Evolutionary conservation across 2,888 invertebrate species (phyloP).

Genomic region (Periphyllus acericola): DNA sequence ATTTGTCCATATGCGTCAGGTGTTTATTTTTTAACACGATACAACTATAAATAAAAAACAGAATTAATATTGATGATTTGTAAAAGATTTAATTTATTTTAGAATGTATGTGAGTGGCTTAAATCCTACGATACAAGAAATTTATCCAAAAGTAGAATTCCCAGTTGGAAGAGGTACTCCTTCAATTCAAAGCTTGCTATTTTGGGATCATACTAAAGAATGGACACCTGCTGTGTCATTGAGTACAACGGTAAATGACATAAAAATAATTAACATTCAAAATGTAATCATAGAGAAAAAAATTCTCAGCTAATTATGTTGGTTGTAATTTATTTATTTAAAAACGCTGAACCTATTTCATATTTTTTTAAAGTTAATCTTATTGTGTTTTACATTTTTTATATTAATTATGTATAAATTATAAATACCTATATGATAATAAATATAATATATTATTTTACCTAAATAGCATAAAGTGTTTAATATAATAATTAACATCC

Average conservation of each 20-base stretch:
- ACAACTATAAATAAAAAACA: neutral
- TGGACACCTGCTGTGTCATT: neutral
- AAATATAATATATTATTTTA: too few species aligned
- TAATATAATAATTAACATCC: too few species aligned
- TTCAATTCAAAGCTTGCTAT: neutral
- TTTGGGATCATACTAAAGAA: constrained; percentile 14
- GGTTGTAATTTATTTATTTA: too few species aligned
- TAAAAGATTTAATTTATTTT: constrained; percentile 62
- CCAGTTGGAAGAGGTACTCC: constrained; percentile 71
- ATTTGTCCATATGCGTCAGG: neutral
- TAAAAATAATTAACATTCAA: too few species aligned
- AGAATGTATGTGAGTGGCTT: constrained; percentile 70
- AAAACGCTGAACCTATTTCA: too few species aligned
- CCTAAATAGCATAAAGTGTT: too few species aligned
- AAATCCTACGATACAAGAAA: constrained; percentile 68
- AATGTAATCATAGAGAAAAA: neutral
- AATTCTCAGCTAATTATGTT: too few species aligned
- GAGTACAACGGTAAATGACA: neutral
- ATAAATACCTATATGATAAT: too few species aligned
- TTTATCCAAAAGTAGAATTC: constrained; percentile 69
- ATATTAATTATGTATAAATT: too few species aligned
- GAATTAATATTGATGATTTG: neutral
- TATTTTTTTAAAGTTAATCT: too few species aligned
- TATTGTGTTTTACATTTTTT: too few species aligned
- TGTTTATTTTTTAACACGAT: too few species aligned